Percentiles rank a stretch among this genome's conserved stretches.
These are phyloP conservation scores for Lithobates pipiens DNA, from an alignment of 2,797 vertebrate species.

Conservation along the genomic window DNA sequence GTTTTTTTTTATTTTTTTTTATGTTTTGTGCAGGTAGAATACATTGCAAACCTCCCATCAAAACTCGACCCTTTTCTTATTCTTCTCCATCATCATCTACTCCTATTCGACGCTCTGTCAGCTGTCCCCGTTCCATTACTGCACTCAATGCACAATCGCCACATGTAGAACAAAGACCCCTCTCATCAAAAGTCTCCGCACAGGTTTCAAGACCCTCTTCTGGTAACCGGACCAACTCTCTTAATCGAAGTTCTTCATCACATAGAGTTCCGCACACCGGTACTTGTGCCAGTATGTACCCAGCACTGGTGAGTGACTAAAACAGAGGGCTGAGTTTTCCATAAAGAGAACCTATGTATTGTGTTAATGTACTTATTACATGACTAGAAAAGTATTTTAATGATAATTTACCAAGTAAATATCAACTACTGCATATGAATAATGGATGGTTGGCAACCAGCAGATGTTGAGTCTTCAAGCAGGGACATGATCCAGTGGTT, in stretches of 20 bases:
- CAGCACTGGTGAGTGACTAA: slow-evolving; percentile 82
- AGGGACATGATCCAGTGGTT: too few species aligned
- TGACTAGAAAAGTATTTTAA: too few species aligned
- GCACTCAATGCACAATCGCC: slow-evolving; percentile 81
- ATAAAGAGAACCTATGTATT: background rate
- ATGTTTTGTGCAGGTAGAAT: slow-evolving; percentile 75
- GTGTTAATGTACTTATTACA: background rate
- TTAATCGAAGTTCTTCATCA: slow-evolving; percentile 87
- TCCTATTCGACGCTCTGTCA: slow-evolving; percentile 92
- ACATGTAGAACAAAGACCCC: slow-evolving; percentile 77
- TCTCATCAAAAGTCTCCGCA: slow-evolving; percentile 74
- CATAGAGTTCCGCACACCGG: slow-evolving; percentile 80
- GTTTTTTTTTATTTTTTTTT: slow-evolving; percentile 46
- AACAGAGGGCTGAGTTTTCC: background rate
- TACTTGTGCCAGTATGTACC: slow-evolving; percentile 80
- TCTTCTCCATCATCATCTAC: slow-evolving; percentile 77
- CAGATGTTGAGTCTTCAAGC: too few species aligned
- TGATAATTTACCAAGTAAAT: too few species aligned
- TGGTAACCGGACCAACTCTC: slow-evolving; percentile 88
- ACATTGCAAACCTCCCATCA: slow-evolving; percentile 80
- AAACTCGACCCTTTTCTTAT: slow-evolving; percentile 75
- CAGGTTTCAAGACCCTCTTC: slow-evolving; percentile 75
- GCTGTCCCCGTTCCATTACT: slow-evolving; percentile 94
- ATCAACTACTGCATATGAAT: too few species aligned
- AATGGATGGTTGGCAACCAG: too few species aligned